phyloP scores from a whole-genome alignment of 2,888 invertebrate genomes.

The Cryptophagus acutangulus region DNA sequence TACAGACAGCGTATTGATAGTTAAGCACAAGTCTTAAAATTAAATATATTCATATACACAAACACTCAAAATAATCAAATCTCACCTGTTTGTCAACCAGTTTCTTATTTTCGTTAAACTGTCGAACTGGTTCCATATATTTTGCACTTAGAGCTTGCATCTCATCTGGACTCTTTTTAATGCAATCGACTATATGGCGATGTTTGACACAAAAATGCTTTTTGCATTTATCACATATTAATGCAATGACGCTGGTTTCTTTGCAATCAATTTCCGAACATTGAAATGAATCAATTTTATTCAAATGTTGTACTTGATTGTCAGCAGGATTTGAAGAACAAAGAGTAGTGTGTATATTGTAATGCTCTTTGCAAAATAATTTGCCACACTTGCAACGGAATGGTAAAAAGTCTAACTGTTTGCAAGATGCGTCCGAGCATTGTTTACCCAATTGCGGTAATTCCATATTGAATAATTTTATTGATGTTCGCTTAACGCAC shows the following conservation, averaged over 20 bases:
- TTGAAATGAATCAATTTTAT: slow-evolving; percentile 39
- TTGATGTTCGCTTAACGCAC: slow-evolving; percentile 52
- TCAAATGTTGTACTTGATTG: slow-evolving; percentile 26
- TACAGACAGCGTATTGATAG: too few species aligned
- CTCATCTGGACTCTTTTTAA: slow-evolving; percentile 48
- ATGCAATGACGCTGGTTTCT: slow-evolving; percentile 57
- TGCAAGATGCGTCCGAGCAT: slow-evolving; percentile 58
- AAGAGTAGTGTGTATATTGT: slow-evolving; percentile 52
- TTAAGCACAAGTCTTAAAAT: too few species aligned
- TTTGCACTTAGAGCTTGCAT: slow-evolving; percentile 55
- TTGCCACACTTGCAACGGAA: slow-evolving; percentile 60
- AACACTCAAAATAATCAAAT: too few species aligned
- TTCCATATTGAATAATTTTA: slow-evolving; percentile 68
- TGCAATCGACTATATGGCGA: slow-evolving; percentile 47
- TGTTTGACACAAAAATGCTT: slow-evolving; percentile 69
- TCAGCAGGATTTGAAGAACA: too few species aligned
- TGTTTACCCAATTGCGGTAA: slow-evolving; percentile 67
- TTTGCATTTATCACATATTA: slow-evolving; percentile 61
- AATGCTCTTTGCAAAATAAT: slow-evolving; percentile 66
- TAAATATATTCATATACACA: too few species aligned
- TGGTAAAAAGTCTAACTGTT: slow-evolving; percentile 69
- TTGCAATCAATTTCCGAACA: slow-evolving; percentile 59
- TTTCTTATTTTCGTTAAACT: slow-evolving; percentile 60
- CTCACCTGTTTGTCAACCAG: slow-evolving; percentile 61
- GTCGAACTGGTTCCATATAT: slow-evolving; percentile 56